Percentiles rank a stretch among this genome's conserved stretches.
Evolutionary conservation across 2,888 invertebrate genomes (phyloP).

Genomic region (Seladonia tumulorum): DNA sequence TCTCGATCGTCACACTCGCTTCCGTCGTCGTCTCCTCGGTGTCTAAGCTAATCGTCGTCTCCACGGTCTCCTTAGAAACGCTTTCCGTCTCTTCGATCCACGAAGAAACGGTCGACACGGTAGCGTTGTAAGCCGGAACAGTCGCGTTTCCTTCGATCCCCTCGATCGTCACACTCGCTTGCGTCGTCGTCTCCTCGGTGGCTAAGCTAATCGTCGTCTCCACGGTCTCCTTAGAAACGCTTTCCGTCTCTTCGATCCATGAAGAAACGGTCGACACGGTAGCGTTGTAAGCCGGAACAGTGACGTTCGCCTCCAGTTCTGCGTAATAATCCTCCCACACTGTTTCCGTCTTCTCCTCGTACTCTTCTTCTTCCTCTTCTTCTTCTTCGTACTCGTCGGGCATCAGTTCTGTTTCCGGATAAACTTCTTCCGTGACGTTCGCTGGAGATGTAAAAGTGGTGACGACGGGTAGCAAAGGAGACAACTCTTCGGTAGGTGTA

Average conservation of each 20-base stretch:
- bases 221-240: background rate
- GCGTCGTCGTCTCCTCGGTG: background rate
- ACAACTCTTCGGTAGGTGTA: background rate
- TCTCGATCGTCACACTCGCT: background rate
- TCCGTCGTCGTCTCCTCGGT: background rate
- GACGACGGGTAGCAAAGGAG: background rate
- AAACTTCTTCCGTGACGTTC: slow-evolving; percentile 11
- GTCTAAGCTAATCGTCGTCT: background rate
- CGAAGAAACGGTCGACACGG: background rate
- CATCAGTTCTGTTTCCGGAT: background rate
- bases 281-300: background rate
- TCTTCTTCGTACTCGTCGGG: background rate
- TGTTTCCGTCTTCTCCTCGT: slow-evolving; percentile 8
- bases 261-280: background rate
- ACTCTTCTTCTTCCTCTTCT: slow-evolving; percentile 16
- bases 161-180: background rate
- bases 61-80: background rate
- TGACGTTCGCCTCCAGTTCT: background rate
- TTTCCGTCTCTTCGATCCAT: background rate
- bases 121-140: background rate
- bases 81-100: background rate
- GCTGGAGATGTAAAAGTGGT: background rate
- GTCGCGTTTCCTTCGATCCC: background rate
- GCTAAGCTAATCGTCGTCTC: background rate
- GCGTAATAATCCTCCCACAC: background rate